These are phyloP conservation scores for Aleiodes sp. DNA, from an alignment of 1,140 invertebrate genomes.

Conservation along the genomic window DNA sequence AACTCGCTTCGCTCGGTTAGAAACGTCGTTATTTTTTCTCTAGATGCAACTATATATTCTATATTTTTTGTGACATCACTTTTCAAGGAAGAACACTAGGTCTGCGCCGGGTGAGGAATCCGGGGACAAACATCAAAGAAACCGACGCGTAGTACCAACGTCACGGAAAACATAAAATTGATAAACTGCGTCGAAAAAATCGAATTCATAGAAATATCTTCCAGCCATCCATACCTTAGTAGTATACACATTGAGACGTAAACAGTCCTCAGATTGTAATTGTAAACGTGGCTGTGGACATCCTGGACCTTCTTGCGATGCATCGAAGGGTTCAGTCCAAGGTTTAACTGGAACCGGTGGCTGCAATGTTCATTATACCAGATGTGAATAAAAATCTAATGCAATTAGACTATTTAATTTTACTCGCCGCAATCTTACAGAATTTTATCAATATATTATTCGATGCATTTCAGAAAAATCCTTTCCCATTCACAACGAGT, in stretches of 20 bases:
- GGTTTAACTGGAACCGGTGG: conserved; percentile 66
- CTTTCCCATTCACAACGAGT: too few relatives aligned
- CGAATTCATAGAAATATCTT: neutral
- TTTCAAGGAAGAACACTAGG: too few relatives aligned
- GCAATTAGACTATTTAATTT: neutral
- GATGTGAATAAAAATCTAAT: neutral
- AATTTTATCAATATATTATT: neutral
- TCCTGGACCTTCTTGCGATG: conserved; percentile 53
- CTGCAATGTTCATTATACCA: conserved; percentile 51
- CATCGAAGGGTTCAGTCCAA: conserved; percentile 63
- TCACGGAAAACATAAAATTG: neutral
- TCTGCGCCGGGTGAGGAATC: too few relatives aligned
- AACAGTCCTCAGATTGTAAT: conserved; percentile 71
- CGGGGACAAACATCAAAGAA: too few relatives aligned
- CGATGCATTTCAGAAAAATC: too few relatives aligned
- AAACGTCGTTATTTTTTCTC: too few relatives aligned
- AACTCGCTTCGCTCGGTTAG: too few relatives aligned
- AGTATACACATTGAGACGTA: conserved; percentile 75
- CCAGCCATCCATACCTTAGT: conserved; percentile 48
- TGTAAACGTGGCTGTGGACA: conserved; percentile 43
- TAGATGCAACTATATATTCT: too few relatives aligned
- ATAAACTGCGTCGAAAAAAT: neutral
- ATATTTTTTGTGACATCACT: too few relatives aligned
- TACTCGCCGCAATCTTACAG: neutral
- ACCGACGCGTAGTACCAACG: too few relatives aligned